Evolutionary conservation across 2,888 invertebrate genomes (phyloP), one percentile per base, ranked within the genome.

Genomic region (Drosophila monieri): DNA sequence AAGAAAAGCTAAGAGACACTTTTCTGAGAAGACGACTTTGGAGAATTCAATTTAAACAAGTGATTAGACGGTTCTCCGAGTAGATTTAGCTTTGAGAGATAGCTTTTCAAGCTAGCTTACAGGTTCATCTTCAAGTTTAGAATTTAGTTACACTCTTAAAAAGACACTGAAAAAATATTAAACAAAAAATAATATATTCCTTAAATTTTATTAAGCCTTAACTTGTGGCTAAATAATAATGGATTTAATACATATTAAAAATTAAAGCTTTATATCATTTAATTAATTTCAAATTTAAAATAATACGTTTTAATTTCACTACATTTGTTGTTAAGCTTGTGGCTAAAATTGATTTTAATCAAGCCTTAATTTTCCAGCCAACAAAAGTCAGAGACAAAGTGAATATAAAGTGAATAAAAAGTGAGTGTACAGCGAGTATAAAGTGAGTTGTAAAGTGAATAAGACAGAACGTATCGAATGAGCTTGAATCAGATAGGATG

Each of bases 351-450:
- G 66, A 71, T 83, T 73, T 75, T 79, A 85, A 83, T 80, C 85
- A 83, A 85, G 80, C 77, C 73, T 80, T 79, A 81, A 85, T 80
- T 85, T 75, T 74, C 73, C 53, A 76, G 49, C 84, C 73, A 74
- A 74, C 21, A 62, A 49, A 43, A 55, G 44, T 14, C 21, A 15
- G 10, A 46, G 49, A 35, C 44, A 58, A 56, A 69, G 51, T 70
- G 70, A 70, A 69, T 70, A 70, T 61, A 35, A 35, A n/a, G 35
- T 32, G 32, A 32, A 32, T 10, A 32, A 12, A 32, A 32, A 32
- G 32, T 35, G n/a, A 35, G 35, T 35, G 35, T 35, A n/a, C 5
- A 5, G 35, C 12, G n/a, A 35, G 35, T 35, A 5, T 35, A 35
- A 35, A 35, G 35, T 35, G 14, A 35, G 35, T 58, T 51, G 51